phyloP scores from a whole-genome alignment of 2,797 vertebrate genomes.

The Craterocephalus amniculus region DNA sequence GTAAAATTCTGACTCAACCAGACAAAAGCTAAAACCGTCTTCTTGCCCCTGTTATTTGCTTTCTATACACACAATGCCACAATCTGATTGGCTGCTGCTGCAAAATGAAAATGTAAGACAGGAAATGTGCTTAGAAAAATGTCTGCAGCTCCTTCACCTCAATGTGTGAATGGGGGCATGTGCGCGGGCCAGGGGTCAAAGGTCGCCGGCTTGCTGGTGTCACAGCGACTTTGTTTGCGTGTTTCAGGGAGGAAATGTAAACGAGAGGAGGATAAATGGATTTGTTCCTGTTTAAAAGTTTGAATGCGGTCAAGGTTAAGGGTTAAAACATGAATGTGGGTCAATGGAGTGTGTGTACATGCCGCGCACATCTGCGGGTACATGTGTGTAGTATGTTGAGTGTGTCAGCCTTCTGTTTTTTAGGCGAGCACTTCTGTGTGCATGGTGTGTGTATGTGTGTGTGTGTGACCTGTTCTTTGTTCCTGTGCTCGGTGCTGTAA shows the following conservation, averaged over 20 bases:
- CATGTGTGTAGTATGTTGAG: slow-evolving; percentile 4
- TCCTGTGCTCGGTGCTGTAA: slow-evolving; percentile 66
- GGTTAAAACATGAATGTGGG: slow-evolving; percentile 69
- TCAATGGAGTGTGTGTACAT: slow-evolving; percentile 42
- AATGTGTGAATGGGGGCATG: neutral
- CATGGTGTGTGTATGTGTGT: slow-evolving; percentile 36
- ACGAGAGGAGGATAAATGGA: slow-evolving; percentile 9
- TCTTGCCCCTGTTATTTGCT: too few species aligned
- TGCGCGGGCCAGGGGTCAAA: slow-evolving; percentile 36
- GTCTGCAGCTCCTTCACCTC: too few species aligned
- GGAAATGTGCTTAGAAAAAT: neutral
- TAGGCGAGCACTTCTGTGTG: slow-evolving; percentile 13
- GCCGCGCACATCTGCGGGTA: neutral
- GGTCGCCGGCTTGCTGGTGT: slow-evolving; percentile 3
- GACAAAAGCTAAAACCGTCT: too few species aligned
- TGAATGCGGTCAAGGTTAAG: slow-evolving; percentile 41
- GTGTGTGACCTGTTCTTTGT: slow-evolving; percentile 78
- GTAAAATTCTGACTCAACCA: too few species aligned
- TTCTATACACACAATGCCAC: neutral
- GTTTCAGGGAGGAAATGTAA: neutral
- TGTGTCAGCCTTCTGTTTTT: neutral
- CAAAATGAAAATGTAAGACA: neutral
- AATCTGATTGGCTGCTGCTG: neutral
- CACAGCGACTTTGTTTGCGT: neutral
- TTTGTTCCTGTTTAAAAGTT: slow-evolving; percentile 47